phyloP scores from a whole-genome alignment of 2,888 invertebrate genomes.

The Anthophora plumipes region DNA sequence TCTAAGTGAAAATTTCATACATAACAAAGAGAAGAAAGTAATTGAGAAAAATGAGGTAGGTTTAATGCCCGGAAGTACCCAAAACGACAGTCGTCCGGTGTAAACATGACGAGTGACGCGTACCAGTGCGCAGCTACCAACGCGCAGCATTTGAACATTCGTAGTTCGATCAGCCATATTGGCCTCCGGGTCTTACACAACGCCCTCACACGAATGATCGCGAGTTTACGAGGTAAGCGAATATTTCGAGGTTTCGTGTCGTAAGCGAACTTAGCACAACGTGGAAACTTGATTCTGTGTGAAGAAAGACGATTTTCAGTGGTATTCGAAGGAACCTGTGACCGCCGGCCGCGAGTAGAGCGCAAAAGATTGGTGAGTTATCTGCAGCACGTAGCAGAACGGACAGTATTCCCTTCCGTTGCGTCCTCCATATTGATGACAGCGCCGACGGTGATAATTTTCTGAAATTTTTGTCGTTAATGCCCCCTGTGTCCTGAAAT shows the following conservation, averaged over 20 bases:
- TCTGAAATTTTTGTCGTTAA: constrained; percentile 88
- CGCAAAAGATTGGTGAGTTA: constrained; percentile 64
- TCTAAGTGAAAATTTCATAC: neutral
- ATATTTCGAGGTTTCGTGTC: constrained; percentile 68
- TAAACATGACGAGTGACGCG: constrained; percentile 71
- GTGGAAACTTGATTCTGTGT: constrained; percentile 35
- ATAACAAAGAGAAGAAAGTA: neutral
- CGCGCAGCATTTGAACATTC: constrained; percentile 81
- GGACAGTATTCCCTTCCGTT: constrained; percentile 72
- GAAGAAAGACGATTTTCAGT: constrained; percentile 47
- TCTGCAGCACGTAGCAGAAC: constrained; percentile 66
- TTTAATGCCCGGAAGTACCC: constrained; percentile 61
- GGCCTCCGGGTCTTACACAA: constrained; percentile 85
- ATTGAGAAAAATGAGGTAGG: constrained; percentile 17
- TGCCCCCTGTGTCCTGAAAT: constrained; percentile 88
- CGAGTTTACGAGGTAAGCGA: constrained; percentile 84
- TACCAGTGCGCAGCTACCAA: constrained; percentile 73
- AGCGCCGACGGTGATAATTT: constrained; percentile 90
- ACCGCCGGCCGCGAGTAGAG: constrained; percentile 34
- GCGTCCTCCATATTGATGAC: constrained; percentile 87
- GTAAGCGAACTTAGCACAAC: constrained; percentile 25
- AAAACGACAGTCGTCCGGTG: constrained; percentile 66
- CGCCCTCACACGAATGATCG: constrained; percentile 87
- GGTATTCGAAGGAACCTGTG: constrained; percentile 55
- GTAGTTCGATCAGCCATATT: constrained; percentile 82